Evolutionary conservation across 2,888 invertebrate genomes (phyloP).

Genomic region (Polymixis flavicincta): DNA sequence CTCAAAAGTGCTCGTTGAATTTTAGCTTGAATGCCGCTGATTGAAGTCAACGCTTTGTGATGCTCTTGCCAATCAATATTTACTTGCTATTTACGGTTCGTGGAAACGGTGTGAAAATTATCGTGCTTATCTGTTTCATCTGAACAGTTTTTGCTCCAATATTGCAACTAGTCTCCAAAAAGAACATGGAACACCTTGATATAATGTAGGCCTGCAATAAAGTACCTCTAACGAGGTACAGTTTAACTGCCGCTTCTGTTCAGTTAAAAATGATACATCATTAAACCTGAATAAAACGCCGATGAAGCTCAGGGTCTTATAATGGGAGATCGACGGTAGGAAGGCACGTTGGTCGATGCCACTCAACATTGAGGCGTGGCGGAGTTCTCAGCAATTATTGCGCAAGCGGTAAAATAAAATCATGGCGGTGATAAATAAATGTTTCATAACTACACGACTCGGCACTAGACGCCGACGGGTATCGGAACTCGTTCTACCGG

Average conservation of each 20-base stretch:
- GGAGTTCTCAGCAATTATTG: constrained; percentile 76
- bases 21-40: constrained; percentile 54
- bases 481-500: constrained; percentile 81
- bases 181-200: constrained; percentile 40
- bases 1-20: constrained; percentile 61
- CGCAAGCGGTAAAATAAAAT: constrained; percentile 84
- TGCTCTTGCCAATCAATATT: constrained; percentile 53
- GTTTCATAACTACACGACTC: constrained; percentile 81
- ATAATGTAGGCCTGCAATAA: constrained; percentile 39
- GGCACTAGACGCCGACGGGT: constrained; percentile 72
- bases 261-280: constrained; percentile 54
- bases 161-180: constrained; percentile 36
- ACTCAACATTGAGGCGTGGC: constrained; percentile 60
- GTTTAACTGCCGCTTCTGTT: constrained; percentile 33
- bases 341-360: constrained; percentile 34
- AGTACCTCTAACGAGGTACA: constrained; percentile 40
- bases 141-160: constrained; percentile 29
- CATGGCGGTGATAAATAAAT: constrained; percentile 79
- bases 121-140: constrained; percentile 30
- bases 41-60: constrained; percentile 52
- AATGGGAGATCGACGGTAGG: constrained; percentile 47
- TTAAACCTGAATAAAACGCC: constrained; percentile 57
- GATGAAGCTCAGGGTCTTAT: constrained; percentile 43
- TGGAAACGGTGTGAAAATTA: constrained; percentile 18
- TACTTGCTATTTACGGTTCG: constrained; percentile 60